Evolutionary conservation across 2,888 invertebrate species (phyloP), one percentile per base, ranked within the genome.

Genomic region (Mamestra brassicae): DNA sequence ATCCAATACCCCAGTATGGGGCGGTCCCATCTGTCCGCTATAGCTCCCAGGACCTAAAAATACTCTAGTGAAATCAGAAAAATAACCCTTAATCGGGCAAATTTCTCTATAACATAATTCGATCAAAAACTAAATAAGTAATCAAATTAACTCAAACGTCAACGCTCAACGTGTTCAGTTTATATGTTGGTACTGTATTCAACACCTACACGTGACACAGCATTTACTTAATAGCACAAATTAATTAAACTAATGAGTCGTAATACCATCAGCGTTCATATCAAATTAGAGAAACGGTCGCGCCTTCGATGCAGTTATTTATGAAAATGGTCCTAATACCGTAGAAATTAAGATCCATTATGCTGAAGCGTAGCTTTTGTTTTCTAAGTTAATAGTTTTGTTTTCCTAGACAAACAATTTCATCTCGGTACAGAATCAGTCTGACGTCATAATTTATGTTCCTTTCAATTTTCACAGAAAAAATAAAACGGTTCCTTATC

Each of bases 211-310:
- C 13, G 5, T 72, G 66, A 26, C 70, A 54, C 34, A 50, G 50
- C 69, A 17, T 47, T 58, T 42, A 52, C 36, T 58, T 26, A 66
- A 38, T 50, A 55, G 45, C 15, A 74, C 60, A 79, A 68, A 74
- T 74, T 74, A 68, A 79, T 78, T 74, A 52, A 60, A 64, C 15
- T 50, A 68, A 78, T 74, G 64, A 73, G 17, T 64, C 42, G 47
- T 55, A 78, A 78, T 78, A 26, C 34, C 63, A 36, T 67, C 47
- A 72, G 52, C 47, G 66, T 55, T 64, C 67, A 64, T 73, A 64
- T 64, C 45, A 60, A 73, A 79, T 79, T 78, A 60, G 72, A 78
- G 36, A 67, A 50, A 36, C 57, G 17, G 38, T 67, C 73, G 47
- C 11, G 50, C 73, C 54, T 78, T 34, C 63, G 15, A n/a, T 55